Evolutionary conservation across 2,888 invertebrate species (phyloP), one percentile per base, ranked within the genome.

Genomic region (Melieria crassipennis): DNA sequence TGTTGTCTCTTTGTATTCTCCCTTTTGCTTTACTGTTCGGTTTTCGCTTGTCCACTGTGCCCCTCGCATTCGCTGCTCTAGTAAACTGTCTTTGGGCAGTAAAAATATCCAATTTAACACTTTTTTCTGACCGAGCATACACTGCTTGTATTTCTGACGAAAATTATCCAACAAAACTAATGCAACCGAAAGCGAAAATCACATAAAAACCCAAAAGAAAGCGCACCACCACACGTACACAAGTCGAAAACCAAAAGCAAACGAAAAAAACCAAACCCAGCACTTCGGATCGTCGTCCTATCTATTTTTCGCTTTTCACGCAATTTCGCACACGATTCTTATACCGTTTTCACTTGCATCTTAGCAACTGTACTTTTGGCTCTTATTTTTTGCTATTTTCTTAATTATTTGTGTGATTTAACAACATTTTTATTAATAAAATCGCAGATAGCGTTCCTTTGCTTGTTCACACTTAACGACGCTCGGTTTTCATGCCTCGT

Each of bases 341-440:
- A 65, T 43, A 16, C 11, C 13, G 13, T 13, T 57, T 69, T 69
- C 69, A 70, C 58, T 64, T 45, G 7, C 52, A 7, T 9, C 30
- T 16, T 11, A 16, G 11, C n/a, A 52, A 65, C 64, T 65, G 65
- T 58, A 70, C 65, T 52, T 65, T 58, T 5, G 6, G 13, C 13
- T 47, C 30, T 57, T 11, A 10, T 58, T 70, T 58, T 70, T 58
- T n/a, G 16, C 4, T 63, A n/a, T 63, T 57, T 55, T 55, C 50
- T 63, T 63, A 69, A 64, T 64, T 69, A 64, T 69, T 65, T 58
- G 50, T 64, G 11, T 65, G 64, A 64, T 50, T 58, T 65, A 64
- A 64, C 58, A 58, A n/a, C 58, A 65, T 16, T 64, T 69, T 65
- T 65, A 58, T 70, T 65, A 70, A 70, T 70, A 65, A 70, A 70